These are phyloP conservation scores for Kryphioiulus occultus DNA, from an alignment of 2,888 invertebrate genomes.

Conservation along the genomic window DNA sequence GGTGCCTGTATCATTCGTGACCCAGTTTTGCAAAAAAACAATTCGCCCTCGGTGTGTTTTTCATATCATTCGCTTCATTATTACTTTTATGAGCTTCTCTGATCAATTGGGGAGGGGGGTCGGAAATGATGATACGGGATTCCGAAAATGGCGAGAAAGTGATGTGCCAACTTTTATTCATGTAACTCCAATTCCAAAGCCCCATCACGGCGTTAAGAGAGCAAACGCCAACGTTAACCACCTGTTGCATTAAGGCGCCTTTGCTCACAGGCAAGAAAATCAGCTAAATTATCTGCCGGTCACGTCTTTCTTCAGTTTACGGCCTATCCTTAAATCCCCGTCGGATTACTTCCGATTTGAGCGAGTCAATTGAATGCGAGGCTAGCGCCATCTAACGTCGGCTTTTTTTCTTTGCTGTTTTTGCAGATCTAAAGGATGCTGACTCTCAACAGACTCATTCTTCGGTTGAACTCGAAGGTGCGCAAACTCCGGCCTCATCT, in stretches of 20 bases:
- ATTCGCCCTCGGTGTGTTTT: no score
- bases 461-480: slow-evolving; percentile 20
- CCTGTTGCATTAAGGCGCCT: background rate
- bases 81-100: no score
- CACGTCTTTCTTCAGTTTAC: background rate
- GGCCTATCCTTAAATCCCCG: background rate
- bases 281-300: background rate
- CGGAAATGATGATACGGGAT: no score
- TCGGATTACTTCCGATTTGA: background rate
- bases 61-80: no score
- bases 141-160: no score
- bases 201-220: background rate
- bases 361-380: background rate
- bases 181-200: background rate
- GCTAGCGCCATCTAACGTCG: background rate
- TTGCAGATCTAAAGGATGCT: slow-evolving; percentile 52
- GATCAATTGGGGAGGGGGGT: no score
- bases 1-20: no score
- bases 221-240: background rate
- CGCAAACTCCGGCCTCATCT: slow-evolving; percentile 43
- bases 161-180: background rate
- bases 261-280: background rate
- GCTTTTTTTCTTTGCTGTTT: background rate
- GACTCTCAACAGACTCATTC: slow-evolving; percentile 24
- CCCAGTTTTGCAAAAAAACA: no score